phyloP scores from a whole-genome alignment of 2,888 invertebrate species.

The Acanthosepion pharaonis region DNA sequence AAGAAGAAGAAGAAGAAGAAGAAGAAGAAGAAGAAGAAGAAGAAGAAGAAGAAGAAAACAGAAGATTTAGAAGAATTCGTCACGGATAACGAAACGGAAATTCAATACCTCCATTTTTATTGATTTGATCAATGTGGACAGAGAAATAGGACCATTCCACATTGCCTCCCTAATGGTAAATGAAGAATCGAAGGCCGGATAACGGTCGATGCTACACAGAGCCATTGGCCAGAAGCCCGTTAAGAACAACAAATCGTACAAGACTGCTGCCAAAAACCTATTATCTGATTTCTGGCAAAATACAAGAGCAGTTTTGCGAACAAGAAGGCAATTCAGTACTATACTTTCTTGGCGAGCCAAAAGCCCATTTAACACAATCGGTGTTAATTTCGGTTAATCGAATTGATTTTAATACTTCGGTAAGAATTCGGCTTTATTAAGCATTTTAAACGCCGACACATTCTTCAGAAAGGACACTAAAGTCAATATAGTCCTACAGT shows the following conservation, averaged over 20 bases:
- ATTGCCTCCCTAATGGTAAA: neutral
- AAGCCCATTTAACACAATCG: neutral
- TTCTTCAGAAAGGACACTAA: neutral
- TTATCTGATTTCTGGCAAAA: slow-evolving; percentile 8
- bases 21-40: neutral
- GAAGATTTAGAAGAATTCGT: neutral
- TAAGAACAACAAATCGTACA: neutral
- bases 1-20: neutral
- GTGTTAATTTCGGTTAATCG: neutral
- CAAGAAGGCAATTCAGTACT: neutral
- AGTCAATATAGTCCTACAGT: no score
- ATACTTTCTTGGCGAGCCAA: neutral
- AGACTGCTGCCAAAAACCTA: slow-evolving; percentile 18
- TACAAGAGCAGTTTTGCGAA: neutral
- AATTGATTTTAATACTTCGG: neutral
- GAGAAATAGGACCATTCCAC: neutral
- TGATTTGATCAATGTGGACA: neutral
- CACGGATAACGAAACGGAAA: neutral
- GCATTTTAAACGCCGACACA: neutral
- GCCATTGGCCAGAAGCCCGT: neutral
- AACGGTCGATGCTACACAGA: neutral
- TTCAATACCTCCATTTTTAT: neutral
- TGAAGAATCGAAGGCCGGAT: slow-evolving; percentile 15
- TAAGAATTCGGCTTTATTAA: neutral
- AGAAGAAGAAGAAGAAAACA: neutral